Base-by-base conservation (phyloP, 2,888 invertebrate genomes). In the Caenorhabditis panamensis region DNA sequence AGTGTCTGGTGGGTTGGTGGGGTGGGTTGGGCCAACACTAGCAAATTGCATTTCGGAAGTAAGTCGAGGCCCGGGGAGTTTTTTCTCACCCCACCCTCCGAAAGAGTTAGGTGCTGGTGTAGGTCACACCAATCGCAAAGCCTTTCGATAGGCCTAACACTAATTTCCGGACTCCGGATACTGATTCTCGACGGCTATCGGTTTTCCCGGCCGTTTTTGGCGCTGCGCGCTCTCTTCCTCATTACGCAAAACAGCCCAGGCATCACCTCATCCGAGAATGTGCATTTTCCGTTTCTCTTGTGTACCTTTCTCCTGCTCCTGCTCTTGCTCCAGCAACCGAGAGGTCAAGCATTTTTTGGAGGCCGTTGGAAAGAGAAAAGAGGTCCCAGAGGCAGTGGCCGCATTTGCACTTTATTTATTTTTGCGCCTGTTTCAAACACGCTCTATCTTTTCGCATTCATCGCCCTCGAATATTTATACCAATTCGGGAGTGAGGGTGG, bases 341-440 rank as follows among this genome's bases (percentile, higher is more conserved):
- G 59, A 49, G 75, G 75, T 66, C 66, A 69, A 77, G 58, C 53
- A 59, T 62, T 68, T 76, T 76, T 67, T 67, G 63, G 51, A 58
- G 41, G 54, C 59, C 24, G 63, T 64, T 59, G 54, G 67, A 44
- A 24, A 49, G 18, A 49, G 49, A 61, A 53, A 61, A 54, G 76
- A 68, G 67, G 76, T 76, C 76, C 75, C 6, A 6, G 58, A 31
- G n/a, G 61, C 66, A 51, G 53, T 61, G 66, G 59, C 75, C 61
- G 75, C 75, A 75, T 75, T 75, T 75, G 75, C 75, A 75, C 75
- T 75, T 75, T 75, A 75, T 75, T 75, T 75, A 75, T 75, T 75
- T 73, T 75, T 75, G 75, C 75, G 75, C 75, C 66, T 75, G 75
- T 75, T 75, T 75, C 75, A 75, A 75, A 75, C 75, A 75, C 58